Percentiles rank a stretch among this genome's conserved stretches.
Evolutionary conservation across 92 coral and sea anemone genomes (phyloP).

Genomic region (Montipora capitata): DNA sequence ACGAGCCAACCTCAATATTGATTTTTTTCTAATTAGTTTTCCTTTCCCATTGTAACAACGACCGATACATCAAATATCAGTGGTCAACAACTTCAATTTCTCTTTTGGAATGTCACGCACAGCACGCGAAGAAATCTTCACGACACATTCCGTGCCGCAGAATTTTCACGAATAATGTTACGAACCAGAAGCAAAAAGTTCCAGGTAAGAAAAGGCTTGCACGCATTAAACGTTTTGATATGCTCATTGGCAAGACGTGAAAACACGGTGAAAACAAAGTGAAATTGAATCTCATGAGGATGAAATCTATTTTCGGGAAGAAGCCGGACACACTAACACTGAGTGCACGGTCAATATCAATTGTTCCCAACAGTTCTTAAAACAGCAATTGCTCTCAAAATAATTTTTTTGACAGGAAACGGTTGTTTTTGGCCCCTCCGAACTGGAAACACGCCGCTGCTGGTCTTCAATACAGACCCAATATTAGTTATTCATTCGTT

Average conservation of each 20-base stretch:
- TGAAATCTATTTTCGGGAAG: background rate
- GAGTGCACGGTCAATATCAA: background rate
- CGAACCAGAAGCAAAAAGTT: background rate
- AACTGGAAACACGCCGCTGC: background rate
- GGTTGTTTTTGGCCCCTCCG: background rate
- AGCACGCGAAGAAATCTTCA: background rate
- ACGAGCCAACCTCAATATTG: background rate
- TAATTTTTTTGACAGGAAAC: background rate
- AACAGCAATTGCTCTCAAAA: background rate
- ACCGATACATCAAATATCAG: background rate
- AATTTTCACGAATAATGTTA: too few species aligned
- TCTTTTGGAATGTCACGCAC: conserved; percentile 9
- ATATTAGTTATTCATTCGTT: background rate
- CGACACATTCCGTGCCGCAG: background rate
- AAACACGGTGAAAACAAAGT: background rate
- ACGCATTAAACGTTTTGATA: too few species aligned
- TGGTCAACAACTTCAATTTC: background rate
- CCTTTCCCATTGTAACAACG: background rate
- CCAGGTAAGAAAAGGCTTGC: background rate
- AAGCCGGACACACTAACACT: background rate
- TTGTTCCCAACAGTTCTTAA: background rate
- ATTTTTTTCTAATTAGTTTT: conserved; percentile 22
- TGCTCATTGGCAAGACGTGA: background rate
- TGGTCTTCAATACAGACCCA: background rate
- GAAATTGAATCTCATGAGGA: background rate